Evolutionary conservation across 1,140 invertebrate genomes (phyloP).

Genomic region (Ceratosolen solmsi): DNA sequence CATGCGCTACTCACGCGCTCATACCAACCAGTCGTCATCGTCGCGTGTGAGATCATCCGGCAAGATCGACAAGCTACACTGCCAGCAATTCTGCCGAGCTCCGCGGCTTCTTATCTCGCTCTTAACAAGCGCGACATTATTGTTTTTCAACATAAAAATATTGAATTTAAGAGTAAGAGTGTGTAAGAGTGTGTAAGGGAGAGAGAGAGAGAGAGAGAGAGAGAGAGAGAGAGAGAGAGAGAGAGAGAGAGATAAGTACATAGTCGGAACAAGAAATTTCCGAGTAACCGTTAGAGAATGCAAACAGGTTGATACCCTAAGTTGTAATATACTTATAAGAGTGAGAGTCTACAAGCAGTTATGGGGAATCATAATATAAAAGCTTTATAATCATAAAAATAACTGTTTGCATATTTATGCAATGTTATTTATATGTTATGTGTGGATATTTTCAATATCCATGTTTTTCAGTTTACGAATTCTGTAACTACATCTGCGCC

Average conservation of each 20-base stretch:
- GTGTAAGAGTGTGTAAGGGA: no score
- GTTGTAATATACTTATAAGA: not conserved
- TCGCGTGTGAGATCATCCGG: slow-evolving; percentile 15
- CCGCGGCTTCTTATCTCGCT: slow-evolving; percentile 19
- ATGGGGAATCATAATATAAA: not conserved
- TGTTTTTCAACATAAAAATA: slow-evolving; percentile 38
- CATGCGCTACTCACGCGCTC: slow-evolving; percentile 1
- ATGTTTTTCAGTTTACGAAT: no score
- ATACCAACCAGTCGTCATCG: slow-evolving; percentile 7
- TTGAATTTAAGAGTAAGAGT: slow-evolving; percentile 7
- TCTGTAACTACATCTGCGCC: no score
- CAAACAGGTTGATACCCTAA: slow-evolving; percentile 14
- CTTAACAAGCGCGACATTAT: slow-evolving; percentile 42
- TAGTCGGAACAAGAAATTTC: slow-evolving; percentile 4
- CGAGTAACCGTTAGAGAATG: not conserved
- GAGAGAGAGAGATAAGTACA: not conserved
- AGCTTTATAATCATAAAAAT: not conserved
- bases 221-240: not conserved
- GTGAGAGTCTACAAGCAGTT: not conserved
- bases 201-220: not conserved
- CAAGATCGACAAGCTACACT: not conserved
- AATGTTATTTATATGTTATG: no score
- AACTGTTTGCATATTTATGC: not conserved
- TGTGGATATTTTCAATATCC: no score
- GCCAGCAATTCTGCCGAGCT: not conserved